Percentiles rank a stretch among this genome's conserved stretches.
phyloP scores from a whole-genome alignment of 2,888 invertebrate species.

The Mythimna vitellina region DNA sequence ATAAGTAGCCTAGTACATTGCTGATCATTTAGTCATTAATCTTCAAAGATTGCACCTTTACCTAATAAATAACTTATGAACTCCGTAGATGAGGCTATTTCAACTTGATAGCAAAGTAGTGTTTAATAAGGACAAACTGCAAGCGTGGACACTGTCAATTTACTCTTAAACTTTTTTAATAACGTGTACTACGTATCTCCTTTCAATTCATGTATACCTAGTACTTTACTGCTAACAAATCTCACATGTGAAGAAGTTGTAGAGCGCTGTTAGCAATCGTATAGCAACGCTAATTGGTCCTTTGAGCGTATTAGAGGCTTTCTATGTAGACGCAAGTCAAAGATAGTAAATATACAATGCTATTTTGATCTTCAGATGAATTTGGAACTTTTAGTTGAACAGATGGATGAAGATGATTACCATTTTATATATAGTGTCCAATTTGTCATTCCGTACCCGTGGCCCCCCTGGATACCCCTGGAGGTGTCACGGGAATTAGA shows the following conservation, averaged over 20 bases:
- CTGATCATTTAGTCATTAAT: slow-evolving; percentile 28
- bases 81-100: neutral
- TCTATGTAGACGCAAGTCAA: neutral
- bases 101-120: neutral
- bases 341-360: neutral
- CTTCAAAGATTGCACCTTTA: neutral
- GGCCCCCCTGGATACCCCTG: no score
- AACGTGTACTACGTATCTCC: slow-evolving; percentile 1
- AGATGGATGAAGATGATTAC: neutral
- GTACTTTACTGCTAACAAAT: slow-evolving; percentile 3
- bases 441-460: no score
- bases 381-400: neutral
- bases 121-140: slow-evolving; percentile 2
- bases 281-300: slow-evolving; percentile 6
- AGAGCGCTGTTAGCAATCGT: neutral
- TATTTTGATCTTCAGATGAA: neutral
- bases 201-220: slow-evolving; percentile 23
- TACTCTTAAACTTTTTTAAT: slow-evolving; percentile 22
- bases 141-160: slow-evolving; percentile 5
- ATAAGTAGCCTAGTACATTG: slow-evolving; percentile 16
- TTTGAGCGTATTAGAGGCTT: slow-evolving; percentile 4
- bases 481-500: no score
- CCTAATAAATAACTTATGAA: slow-evolving; percentile 5
- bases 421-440: neutral
- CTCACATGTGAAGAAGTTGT: neutral